Evolutionary conservation across 2,797 vertebrate genomes (phyloP).

Genomic region (Spatula clypeata): DNA sequence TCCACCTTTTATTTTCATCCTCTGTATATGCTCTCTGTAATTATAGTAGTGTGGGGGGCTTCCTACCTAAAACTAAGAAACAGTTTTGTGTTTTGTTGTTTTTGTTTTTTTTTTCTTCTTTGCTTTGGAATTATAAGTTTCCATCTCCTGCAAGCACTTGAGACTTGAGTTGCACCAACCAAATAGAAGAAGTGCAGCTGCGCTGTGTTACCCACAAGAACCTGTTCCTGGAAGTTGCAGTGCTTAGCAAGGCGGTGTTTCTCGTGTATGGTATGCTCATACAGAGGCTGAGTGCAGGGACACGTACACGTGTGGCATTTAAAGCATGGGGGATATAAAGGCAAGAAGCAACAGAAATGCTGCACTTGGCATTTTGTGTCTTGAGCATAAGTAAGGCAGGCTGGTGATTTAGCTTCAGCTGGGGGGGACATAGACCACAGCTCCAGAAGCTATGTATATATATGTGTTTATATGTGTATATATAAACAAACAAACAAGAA

Average conservation of each 20-base stretch:
- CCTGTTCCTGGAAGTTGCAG: not conserved
- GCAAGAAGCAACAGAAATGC: not conserved
- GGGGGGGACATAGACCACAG: not conserved
- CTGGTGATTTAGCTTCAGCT: not conserved
- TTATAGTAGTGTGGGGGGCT: not conserved
- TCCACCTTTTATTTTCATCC: not conserved
- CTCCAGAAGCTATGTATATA: not conserved
- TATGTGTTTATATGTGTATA: too few relatives aligned
- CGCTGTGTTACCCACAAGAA: not conserved
- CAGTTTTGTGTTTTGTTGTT: too few relatives aligned
- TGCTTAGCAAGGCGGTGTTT: not conserved
- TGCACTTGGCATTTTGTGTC: not conserved
- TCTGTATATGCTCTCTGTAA: not conserved
- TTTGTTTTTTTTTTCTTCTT: not conserved
- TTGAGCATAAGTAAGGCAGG: not conserved
- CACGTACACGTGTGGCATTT: accelerated
- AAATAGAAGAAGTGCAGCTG: accelerated
- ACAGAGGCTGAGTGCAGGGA: not conserved
- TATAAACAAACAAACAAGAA: too few relatives aligned
- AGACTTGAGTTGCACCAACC: not conserved
- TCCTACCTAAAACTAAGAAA: not conserved
- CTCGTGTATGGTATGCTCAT: not conserved
- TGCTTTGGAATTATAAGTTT: not conserved
- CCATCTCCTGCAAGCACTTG: not conserved
- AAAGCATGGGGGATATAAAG: accelerated